phyloP scores from a whole-genome alignment of 2,113 vertebrate species.

The Polypterus senegalus region DNA sequence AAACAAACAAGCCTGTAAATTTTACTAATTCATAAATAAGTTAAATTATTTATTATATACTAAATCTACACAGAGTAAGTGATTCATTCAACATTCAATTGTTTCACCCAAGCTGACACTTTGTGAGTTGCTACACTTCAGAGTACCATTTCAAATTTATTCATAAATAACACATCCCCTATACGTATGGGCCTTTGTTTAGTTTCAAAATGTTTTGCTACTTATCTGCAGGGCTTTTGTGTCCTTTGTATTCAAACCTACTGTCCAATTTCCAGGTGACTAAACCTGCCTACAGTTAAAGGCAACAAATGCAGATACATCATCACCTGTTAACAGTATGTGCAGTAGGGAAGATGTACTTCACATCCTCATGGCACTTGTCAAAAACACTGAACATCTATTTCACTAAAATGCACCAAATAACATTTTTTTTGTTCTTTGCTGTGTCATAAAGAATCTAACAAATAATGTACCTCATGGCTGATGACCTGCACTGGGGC shows the following conservation, averaged over 20 bases:
- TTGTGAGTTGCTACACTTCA: too few species aligned
- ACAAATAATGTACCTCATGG: neutral
- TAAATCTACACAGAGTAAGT: too few species aligned
- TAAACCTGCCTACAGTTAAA: conserved; percentile 29
- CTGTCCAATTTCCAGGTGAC: conserved; percentile 35
- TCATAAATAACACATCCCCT: too few species aligned
- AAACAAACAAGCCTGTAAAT: too few species aligned
- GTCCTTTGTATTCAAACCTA: conserved; percentile 31
- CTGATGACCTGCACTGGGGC: neutral
- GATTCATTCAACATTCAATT: too few species aligned
- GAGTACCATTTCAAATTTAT: too few species aligned
- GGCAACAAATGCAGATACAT: conserved; percentile 37
- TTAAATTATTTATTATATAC: too few species aligned
- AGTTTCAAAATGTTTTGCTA: neutral
- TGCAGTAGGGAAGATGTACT: conserved; percentile 35
- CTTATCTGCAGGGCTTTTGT: conserved; percentile 16
- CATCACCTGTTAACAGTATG: conserved; percentile 45
- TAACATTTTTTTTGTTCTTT: conserved; percentile 31
- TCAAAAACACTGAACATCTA: conserved; percentile 30
- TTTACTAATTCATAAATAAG: too few species aligned
- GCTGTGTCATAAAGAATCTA: conserved; percentile 24
- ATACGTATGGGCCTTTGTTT: too few species aligned
- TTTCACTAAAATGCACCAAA: conserved; percentile 27
- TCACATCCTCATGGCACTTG: conserved; percentile 37
- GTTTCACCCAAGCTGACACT: neutral